Conservation (phyloP, 1,140 invertebrate species). For the Drosophila equinoxialis region DNA sequence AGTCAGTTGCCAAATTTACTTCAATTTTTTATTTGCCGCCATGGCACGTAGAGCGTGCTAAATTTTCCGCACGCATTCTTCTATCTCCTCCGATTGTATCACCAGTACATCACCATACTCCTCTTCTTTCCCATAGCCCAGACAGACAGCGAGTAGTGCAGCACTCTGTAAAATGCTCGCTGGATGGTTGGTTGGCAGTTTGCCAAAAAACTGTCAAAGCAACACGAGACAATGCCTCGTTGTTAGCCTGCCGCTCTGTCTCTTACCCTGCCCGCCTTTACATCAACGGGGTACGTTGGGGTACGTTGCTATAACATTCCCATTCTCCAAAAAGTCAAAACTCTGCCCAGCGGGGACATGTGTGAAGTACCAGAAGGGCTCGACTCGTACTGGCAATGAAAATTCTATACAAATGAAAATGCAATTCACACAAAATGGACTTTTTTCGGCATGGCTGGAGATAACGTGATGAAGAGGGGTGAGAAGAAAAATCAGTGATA, state of each 20-base stretch:
- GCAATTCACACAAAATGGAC: slow-evolving; percentile 76
- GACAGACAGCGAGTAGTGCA: slow-evolving; percentile 5
- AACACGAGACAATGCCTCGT: slow-evolving; percentile 59
- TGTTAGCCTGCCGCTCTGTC: slow-evolving; percentile 5
- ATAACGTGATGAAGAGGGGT: slow-evolving; percentile 7
- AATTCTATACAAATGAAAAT: slow-evolving; percentile 80
- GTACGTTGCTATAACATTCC: not conserved
- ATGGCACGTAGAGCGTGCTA: slow-evolving; percentile 73
- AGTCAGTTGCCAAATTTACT: slow-evolving; percentile 80
- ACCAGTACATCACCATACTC: slow-evolving; percentile 10
- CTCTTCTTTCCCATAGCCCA: not conserved
- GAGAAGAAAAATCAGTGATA: slow-evolving; percentile 54
- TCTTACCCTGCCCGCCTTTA: not conserved
- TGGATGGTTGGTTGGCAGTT: slow-evolving; percentile 58
- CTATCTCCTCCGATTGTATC: slow-evolving; percentile 23
- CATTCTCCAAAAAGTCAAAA: slow-evolving; percentile 36
- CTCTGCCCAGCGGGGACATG: slow-evolving; percentile 48
- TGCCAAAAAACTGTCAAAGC: slow-evolving; percentile 80
- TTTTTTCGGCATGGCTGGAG: slow-evolving; percentile 22
- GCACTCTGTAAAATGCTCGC: slow-evolving; percentile 14
- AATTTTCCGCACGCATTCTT: slow-evolving; percentile 76
- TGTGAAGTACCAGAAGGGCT: slow-evolving; percentile 53
- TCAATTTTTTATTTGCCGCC: slow-evolving; percentile 74
- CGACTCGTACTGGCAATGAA: slow-evolving; percentile 60
- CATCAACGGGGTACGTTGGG: not conserved